Base-by-base conservation (phyloP, 37 sponge, comb jelly and placozoan species). In the Beroe ovata region DNA sequence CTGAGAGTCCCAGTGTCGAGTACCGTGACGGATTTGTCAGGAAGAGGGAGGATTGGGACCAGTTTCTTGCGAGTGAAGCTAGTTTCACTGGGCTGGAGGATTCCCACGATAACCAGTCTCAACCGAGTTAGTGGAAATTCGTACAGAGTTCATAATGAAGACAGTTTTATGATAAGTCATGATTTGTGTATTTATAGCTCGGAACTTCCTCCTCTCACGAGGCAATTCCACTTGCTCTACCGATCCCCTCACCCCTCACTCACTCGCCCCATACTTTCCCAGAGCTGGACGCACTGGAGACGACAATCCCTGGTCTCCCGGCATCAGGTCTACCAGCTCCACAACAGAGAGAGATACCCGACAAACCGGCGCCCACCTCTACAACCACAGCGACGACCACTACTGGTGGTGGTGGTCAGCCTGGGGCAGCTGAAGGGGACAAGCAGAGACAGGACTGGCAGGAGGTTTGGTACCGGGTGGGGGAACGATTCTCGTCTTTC, bases 11-110 rank as follows among this genome's bases (percentile, higher is more conserved):
- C 0, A 22, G 72, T 19, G 64, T 93, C 0, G 95, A 94, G 81
- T 88, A 90, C 34, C 59, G 37, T 22, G 92, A 89, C 0, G 92
- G 95, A 0, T 60, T 71, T 29, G 71, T 97, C 23, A 89, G 97
- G 63, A 92, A 91, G 60, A 64, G 89, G 34, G 93, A 90, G 0
- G 93, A 91, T 32, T 95, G 95, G 97, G 89, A 93, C 40, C 64
- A 89, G 37, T 97, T 92, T 93, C 84, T 94, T 14, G 84, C 84
- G 19, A 77, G 84, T 36, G 84, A 77, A 36, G 84, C 84, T n/a
- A 39, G 41, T 20, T 77, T 77, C 84, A 11, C 36, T 0, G n/a
- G n/a, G n/a, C 84, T 32, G 28, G 84, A 77, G 4, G 84, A 35
- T 1, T 20, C 8, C 29, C 63, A 20, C 63, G 28, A 62, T 47